Evolutionary conservation across 1,140 invertebrate species (phyloP), one percentile per base, ranked within the genome.

Genomic region (Cydia splendana): DNA sequence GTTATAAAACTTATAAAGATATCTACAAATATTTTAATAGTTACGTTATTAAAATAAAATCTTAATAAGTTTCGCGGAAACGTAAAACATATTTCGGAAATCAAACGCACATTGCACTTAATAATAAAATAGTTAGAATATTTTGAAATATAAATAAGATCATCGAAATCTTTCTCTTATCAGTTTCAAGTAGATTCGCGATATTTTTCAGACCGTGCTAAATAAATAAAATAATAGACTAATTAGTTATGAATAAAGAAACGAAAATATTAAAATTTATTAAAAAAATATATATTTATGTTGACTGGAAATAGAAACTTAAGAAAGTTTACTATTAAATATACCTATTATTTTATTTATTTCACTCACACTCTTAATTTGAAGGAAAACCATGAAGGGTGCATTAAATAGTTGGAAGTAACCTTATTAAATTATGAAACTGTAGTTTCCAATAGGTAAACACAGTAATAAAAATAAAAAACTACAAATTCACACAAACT

Each of bases 51-150:
- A 75, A 38, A 74, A n/a, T 78, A 76, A 62, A 12, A 20, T 20
- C 42, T 24, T 24, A 62, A 62, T 62, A 62, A 24, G 57, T 62
- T 62, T 62, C 57, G 57, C 57, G 24, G 57, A 62, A 62, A 62
- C 57, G 20, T 74, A 74, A 57, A 62, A 86, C 82, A 86, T 87
- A 85, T 82, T 87, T 77, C 76, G 51, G 76, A 78, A 84, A 85
- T 77, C 78, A 77, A 80, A 84, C 85, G 84, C 84, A 85, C 86
- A 86, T 67, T 18, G 67, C 30, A 71, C 67, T 15, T n/a, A 28
- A 71, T 18, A 71, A 24, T 71, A 38, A 18, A 38, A 38, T 38
- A 71, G 67, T 3, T 71, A 71, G 38, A 62, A 62, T 71, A 18
- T 71, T 42, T 71, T 71, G n/a, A 38, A 71, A 42, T 71, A 71